Conservation (phyloP, 2,888 invertebrate species). For the Linnaemya tessellans region DNA sequence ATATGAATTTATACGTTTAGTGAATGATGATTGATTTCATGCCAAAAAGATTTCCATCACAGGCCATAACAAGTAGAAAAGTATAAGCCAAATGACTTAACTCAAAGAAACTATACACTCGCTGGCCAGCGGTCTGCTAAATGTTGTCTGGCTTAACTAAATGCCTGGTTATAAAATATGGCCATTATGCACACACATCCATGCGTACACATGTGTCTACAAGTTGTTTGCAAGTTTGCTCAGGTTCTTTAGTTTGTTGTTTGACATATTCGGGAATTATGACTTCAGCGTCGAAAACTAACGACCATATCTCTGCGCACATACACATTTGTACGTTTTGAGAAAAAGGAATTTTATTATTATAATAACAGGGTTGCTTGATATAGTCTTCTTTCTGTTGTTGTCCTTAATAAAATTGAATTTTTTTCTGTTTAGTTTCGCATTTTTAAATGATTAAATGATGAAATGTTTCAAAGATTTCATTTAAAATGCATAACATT, state of each 20-base stretch:
- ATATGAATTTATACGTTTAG: slow-evolving; percentile 60
- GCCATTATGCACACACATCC: slow-evolving; percentile 28
- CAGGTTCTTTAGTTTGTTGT: slow-evolving; percentile 42
- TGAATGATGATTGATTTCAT: slow-evolving; percentile 72
- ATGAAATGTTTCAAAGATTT: slow-evolving; percentile 28
- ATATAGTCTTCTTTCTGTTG: neutral
- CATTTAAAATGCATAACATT: neutral
- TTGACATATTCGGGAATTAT: slow-evolving; percentile 70
- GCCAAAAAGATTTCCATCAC: slow-evolving; percentile 70
- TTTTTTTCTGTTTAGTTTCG: neutral
- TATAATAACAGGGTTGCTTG: slow-evolving; percentile 65
- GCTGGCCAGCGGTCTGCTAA: slow-evolving; percentile 1
- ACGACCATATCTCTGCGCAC: slow-evolving; percentile 46
- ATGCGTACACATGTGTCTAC: neutral
- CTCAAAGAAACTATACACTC: neutral
- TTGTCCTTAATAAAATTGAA: neutral
- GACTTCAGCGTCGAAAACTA: slow-evolving; percentile 68
- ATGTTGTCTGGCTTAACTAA: slow-evolving; percentile 45
- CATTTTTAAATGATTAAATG: slow-evolving; percentile 48
- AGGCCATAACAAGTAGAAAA: slow-evolving; percentile 34
- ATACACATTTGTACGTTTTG: neutral
- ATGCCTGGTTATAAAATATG: slow-evolving; percentile 60
- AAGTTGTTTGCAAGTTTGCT: slow-evolving; percentile 53
- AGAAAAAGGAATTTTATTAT: slow-evolving; percentile 22
- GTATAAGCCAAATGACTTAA: slow-evolving; percentile 13